Percentiles rank a stretch among this genome's conserved stretches.
phyloP scores from a whole-genome alignment of 2,888 invertebrate species.

The Sepioteuthis lessoniana region DNA sequence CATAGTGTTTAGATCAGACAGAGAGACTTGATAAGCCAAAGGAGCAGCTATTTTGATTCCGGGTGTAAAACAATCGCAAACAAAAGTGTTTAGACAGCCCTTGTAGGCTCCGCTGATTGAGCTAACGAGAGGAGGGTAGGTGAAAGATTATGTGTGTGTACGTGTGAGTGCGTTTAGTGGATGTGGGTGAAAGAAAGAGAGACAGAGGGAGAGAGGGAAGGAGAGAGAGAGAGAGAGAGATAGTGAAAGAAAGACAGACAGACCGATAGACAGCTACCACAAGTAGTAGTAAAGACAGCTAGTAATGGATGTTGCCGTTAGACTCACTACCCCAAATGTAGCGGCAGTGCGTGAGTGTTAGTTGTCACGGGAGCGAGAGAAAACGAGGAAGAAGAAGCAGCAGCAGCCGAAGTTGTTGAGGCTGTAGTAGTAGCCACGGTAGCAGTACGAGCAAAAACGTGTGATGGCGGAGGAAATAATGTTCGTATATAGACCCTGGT shows the following conservation, averaged over 20 bases:
- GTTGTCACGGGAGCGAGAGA: neutral
- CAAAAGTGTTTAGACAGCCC: constrained; percentile 16
- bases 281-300: neutral
- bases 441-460: neutral
- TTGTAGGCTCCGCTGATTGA: neutral
- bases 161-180: neutral
- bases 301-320: neutral
- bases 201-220: neutral
- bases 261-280: neutral
- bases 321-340: neutral
- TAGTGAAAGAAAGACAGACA: neutral
- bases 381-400: neutral
- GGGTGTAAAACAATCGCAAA: neutral
- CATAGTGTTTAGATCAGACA: constrained; percentile 47
- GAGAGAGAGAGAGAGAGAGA: neutral
- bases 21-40: constrained; percentile 40
- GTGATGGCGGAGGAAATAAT: neutral
- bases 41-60: constrained; percentile 45
- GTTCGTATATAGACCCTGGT: neutral
- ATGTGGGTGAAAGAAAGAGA: neutral
- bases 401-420: neutral
- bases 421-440: neutral
- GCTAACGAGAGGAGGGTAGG: neutral
- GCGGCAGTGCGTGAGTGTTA: neutral
- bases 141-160: neutral